Base-by-base conservation (phyloP, 1,140 invertebrate genomes). In the Caenorhabditis tropicalis region DNA sequence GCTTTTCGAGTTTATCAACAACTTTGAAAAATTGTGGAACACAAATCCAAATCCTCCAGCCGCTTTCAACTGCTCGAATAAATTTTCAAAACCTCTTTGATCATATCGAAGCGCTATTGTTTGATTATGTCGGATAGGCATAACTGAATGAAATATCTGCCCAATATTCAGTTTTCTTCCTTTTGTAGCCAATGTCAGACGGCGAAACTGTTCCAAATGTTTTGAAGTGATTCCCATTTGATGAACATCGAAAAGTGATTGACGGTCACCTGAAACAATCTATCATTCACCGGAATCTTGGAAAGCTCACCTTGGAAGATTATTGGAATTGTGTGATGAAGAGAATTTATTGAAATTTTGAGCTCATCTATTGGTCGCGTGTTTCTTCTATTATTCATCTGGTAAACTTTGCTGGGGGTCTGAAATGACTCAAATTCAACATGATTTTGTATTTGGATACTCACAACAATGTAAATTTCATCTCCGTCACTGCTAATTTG, bases 151-250 rank as follows among this genome's bases (percentile, higher is more conserved):
- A n/a, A 74, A 74, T 29, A 74, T 74, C 15, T 74, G 65, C 9
- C 65, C 65, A 43, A 74, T 74, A 24, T 74, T 74, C 19, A 74
- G 65, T 43, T 74, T 74, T 10, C 65, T 12, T 2, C 65, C 65
- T 74, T 74, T 74, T 1, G 65, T 74, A 10, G 65, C 15, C 3
- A 74, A 10, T 43, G 29, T 19, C 6, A 74, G 43, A 21, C 36
- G 33, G 0, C 65, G 36, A 7, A 36, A 43, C 0, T 24, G 4
- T 3, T 74, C 65, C 27, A 74, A 12, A 43, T 74, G 43, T 24
- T 46, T 74, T 2, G 65, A 39, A 24, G 7, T 74, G 36, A 74
- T 74, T 74, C 65, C 65, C 3, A 74, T 12, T 43, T 74, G 36
- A 39, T 74, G 36, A 24, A 74, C 36, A 43, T 74, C 65, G 33